Evolutionary conservation across 2,888 invertebrate species (phyloP).

Genomic region (Lithophane ornitopus): DNA sequence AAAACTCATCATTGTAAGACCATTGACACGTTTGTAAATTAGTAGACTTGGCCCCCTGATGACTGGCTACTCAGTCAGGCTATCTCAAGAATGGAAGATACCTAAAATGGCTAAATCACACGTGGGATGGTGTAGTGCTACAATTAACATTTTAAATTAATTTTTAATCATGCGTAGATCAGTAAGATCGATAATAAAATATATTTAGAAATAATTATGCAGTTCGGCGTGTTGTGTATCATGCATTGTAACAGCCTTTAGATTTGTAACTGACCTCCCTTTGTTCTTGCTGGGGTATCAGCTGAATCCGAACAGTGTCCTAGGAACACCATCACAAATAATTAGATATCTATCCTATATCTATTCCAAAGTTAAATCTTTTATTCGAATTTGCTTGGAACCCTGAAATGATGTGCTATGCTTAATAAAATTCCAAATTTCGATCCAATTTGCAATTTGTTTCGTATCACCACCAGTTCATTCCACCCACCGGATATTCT

Average conservation of each 20-base stretch:
- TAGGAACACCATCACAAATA: slow-evolving; percentile 73
- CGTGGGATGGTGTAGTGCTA: slow-evolving; percentile 57
- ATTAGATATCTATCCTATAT: slow-evolving; percentile 23
- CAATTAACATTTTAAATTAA: slow-evolving; percentile 8
- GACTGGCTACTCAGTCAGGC: neutral
- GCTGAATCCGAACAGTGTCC: slow-evolving; percentile 85
- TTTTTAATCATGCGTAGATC: slow-evolving; percentile 42
- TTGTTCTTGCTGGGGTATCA: slow-evolving; percentile 76
- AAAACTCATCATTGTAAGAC: too few relatives aligned
- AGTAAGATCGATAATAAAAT: neutral
- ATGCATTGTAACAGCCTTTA: slow-evolving; percentile 62
- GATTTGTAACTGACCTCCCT: slow-evolving; percentile 62
- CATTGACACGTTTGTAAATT: too few relatives aligned
- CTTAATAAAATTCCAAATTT: neutral
- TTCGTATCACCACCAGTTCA: neutral
- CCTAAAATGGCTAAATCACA: slow-evolving; percentile 47
- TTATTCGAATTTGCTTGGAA: neutral
- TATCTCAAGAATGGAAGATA: slow-evolving; percentile 2
- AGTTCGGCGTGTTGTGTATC: slow-evolving; percentile 52
- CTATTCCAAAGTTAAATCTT: slow-evolving; percentile 3
- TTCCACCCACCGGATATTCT: neutral
- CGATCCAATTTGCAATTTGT: neutral
- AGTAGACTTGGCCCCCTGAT: too few relatives aligned
- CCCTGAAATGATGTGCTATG: neutral
- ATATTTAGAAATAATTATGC: slow-evolving; percentile 10